These are phyloP conservation scores for Leucoptera coffeella DNA, from an alignment of 2,888 invertebrate species.

Conservation along the genomic window DNA sequence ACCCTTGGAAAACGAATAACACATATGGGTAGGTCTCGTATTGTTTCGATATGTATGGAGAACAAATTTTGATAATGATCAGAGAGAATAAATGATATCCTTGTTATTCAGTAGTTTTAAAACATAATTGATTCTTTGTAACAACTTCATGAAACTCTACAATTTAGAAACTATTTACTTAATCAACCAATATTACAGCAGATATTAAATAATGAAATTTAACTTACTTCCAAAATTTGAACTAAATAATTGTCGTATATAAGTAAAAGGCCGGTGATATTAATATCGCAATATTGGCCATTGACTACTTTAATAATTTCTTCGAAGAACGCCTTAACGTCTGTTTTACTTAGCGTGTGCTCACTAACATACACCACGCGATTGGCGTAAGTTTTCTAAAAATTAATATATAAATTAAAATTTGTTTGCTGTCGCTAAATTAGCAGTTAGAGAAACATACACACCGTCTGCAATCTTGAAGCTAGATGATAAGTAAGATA, in stretches of 20 bases:
- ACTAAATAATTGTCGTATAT: constrained; percentile 45
- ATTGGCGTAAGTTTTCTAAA: constrained; percentile 36
- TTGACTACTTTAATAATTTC: constrained; percentile 24
- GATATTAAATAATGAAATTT: too few relatives aligned
- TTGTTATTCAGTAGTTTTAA: too few relatives aligned
- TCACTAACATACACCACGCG: constrained; percentile 42
- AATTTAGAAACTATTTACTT: too few relatives aligned
- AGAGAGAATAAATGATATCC: too few relatives aligned
- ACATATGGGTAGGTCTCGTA: too few relatives aligned
- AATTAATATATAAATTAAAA: constrained; percentile 6
- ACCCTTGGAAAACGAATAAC: constrained; percentile 15
- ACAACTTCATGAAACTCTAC: too few relatives aligned
- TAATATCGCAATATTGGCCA: constrained; percentile 30
- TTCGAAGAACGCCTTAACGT: constrained; percentile 20
- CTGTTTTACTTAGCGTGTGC: constrained; percentile 22
- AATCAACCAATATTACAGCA: too few relatives aligned
- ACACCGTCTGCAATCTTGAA: too few relatives aligned
- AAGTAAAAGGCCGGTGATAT: constrained; percentile 33
- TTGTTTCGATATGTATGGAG: too few relatives aligned
- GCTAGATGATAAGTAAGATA: too few relatives aligned
- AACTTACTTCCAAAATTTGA: constrained; percentile 43
- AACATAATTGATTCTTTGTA: too few relatives aligned
- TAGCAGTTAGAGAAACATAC: background rate
- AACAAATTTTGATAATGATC: background rate
- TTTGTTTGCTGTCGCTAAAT: background rate